Base-by-base conservation (phyloP, 2,888 invertebrate species). In the Drosophila paramelanica region DNA sequence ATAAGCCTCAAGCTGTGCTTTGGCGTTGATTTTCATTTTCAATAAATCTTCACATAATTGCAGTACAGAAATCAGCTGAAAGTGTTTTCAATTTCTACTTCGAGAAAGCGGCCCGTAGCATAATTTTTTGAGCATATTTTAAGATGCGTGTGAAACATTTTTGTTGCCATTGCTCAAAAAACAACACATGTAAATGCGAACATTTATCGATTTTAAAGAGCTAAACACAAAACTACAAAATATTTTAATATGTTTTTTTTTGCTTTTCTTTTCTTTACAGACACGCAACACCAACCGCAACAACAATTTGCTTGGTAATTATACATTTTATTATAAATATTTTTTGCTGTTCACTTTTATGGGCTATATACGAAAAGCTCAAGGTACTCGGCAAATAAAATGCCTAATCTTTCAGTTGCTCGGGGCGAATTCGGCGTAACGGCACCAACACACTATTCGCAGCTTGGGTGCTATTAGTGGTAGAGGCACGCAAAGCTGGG, bases 81-180 rank as follows among this genome's bases (percentile, higher is more conserved):
- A 57, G 38, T 62, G 46, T 78, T 78, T 77, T 78, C 62, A 64
- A 72, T 78, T 78, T 78, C 72, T 68, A 72, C 59, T 69, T 73
- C 38, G 78, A 62, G 76, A 77, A 77, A 77, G 76, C 43, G 59
- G 77, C 53, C 41, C 66, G 72, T 65, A 65, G 50, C 43, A 23
- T 23, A 11, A 36, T 8, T 31, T 23, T 14, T 5, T 25, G 45
- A 55, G 23, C 36, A 33, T 49, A 49, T 38, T 66, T 38, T 72
- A 70, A 74, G 72, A 70, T 56, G 65, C 87, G 84, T 81, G 84
- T 87, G 77, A 83, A 86, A 72, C 68, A 77, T 25, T 76, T 80
- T 71, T 58, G 62, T 64, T 61, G 67, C 49, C 56, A 57, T 65
- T 56, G 36, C 49, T 51, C 10, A 52, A 65, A 5, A 5, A 60